Percentiles rank a stretch among this genome's conserved stretches.
phyloP scores from a whole-genome alignment of 1,140 invertebrate genomes.

The Nasonia vitripennis region DNA sequence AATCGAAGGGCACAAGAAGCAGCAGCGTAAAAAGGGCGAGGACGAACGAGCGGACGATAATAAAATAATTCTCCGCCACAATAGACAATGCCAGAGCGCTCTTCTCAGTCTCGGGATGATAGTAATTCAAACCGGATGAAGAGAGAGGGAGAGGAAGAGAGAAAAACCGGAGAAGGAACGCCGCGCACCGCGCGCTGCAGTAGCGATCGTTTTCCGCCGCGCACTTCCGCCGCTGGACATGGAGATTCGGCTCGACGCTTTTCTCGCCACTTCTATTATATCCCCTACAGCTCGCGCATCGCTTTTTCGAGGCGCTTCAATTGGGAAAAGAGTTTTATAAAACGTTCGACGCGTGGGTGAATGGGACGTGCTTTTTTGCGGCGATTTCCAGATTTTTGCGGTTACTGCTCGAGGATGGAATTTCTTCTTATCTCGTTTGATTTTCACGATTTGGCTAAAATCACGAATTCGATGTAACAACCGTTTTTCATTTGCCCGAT shows the following conservation, averaged over 20 bases:
- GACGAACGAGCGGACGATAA: conserved; percentile 66
- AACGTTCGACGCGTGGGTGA: not conserved
- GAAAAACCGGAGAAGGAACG: conserved; percentile 33
- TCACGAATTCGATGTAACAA: not conserved
- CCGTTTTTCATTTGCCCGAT: not conserved
- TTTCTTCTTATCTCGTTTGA: too few species aligned
- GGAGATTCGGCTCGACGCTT: conserved; percentile 49
- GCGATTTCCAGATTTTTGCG: too few species aligned
- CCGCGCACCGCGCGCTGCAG: not conserved
- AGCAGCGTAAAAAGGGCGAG: conserved; percentile 31
- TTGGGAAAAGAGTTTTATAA: not conserved
- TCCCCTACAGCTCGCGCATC: not conserved
- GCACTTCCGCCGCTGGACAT: conserved; percentile 59
- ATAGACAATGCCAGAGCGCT: conserved; percentile 66
- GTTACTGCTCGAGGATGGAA: too few species aligned
- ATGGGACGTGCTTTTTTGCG: too few species aligned
- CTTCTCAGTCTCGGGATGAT: conserved; percentile 59
- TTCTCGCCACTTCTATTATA: not conserved
- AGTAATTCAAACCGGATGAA: conserved; percentile 71
- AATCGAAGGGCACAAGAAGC: conserved; percentile 42
- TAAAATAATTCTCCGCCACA: conserved; percentile 74
- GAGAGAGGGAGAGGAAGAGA: conserved; percentile 46
- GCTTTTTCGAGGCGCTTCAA: not conserved
- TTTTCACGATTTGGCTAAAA: too few species aligned
- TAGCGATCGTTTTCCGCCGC: conserved; percentile 65